Base-by-base conservation (phyloP, 1,140 invertebrate genomes). In the Meloidogyne exigua region DNA sequence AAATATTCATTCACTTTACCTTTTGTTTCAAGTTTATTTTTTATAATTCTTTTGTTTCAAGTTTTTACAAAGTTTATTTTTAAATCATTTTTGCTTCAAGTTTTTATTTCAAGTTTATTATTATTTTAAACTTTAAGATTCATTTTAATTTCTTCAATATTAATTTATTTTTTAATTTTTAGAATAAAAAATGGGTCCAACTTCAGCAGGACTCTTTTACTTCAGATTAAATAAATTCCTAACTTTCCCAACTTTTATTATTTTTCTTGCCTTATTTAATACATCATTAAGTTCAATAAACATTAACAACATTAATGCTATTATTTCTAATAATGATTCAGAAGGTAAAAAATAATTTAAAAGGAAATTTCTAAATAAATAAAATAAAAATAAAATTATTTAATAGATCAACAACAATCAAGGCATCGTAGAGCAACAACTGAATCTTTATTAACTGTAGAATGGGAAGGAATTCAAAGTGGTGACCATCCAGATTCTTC, bases 401-500 rank as follows among this genome's bases (percentile, higher is more conserved):
- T n/a, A 42, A 13, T n/a, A 70, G n/a, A 44, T 44, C 23, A 39
- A 67, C 57, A 79, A 76, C 76, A 69, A 28, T 68, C 65, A 76
- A 74, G 82, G 62, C 69, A 84, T 65, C 32, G 65, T 26, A 75
- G 78, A 63, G 83, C 77, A 57, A 82, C 74, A 42, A 68, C 83
- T 23, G 85, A 86, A 78, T 79, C 73, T 75, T 77, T 86, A 66
- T 65, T 86, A 42, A 86, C 85, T 15, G 86, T 86, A 15, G 85
- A 86, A 80, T 86, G 85, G 85, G 85, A 86, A 80, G 85, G 85
- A 26, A 87, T 87, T 71, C 85, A 87, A 74, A 88, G 81, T 76
- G 86, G 86, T 39, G 85, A 88, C 71, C 85, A 87, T 76, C 83
- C 85, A 13, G 85, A 87, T 68, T 79, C 78, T 15, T 75, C 79